These are phyloP conservation scores for Microchirus variegatus DNA, from an alignment of 2,797 vertebrate species.

Conservation along the genomic window DNA sequence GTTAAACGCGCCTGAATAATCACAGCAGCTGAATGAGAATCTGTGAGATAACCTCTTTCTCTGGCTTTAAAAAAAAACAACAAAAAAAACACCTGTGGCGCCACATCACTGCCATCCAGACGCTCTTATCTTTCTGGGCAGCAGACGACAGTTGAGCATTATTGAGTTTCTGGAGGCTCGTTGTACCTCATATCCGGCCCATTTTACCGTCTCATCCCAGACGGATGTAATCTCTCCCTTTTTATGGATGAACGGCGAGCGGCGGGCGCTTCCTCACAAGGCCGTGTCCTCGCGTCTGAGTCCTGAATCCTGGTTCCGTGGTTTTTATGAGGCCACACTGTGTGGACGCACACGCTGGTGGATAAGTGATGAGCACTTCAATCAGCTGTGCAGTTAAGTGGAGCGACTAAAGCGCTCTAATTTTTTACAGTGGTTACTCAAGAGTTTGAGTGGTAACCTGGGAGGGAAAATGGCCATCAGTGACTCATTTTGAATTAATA, in stretches of 20 bases:
- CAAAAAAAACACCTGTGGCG: conserved; percentile 52
- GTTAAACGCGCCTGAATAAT: conserved; percentile 37
- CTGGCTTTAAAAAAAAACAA: background rate
- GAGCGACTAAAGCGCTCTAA: conserved; percentile 26
- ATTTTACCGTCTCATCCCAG: conserved; percentile 65
- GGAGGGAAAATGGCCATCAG: conserved; percentile 35
- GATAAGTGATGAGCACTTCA: conserved; percentile 34
- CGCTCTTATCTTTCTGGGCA: conserved; percentile 64
- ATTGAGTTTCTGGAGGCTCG: conserved; percentile 65
- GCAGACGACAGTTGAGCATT: conserved; percentile 67
- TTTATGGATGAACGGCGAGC: conserved; percentile 71
- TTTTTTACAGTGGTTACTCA: conserved; percentile 42
- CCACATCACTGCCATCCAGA: conserved; percentile 56
- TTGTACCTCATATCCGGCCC: conserved; percentile 68
- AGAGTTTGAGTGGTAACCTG: conserved; percentile 28
- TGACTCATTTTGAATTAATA: conserved; percentile 31
- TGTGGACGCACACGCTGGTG: conserved; percentile 22
- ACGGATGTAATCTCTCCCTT: conserved; percentile 74
- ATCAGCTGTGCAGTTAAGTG: conserved; percentile 29
- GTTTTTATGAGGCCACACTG: conserved; percentile 58
- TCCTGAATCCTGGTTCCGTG: conserved; percentile 44
- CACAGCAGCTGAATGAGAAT: conserved; percentile 55
- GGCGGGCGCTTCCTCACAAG: too few relatives aligned
- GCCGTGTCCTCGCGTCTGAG: conserved; percentile 29
- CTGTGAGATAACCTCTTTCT: conserved; percentile 54